phyloP scores from a whole-genome alignment of 2,113 vertebrate genomes.

The Sterna hirundo region DNA sequence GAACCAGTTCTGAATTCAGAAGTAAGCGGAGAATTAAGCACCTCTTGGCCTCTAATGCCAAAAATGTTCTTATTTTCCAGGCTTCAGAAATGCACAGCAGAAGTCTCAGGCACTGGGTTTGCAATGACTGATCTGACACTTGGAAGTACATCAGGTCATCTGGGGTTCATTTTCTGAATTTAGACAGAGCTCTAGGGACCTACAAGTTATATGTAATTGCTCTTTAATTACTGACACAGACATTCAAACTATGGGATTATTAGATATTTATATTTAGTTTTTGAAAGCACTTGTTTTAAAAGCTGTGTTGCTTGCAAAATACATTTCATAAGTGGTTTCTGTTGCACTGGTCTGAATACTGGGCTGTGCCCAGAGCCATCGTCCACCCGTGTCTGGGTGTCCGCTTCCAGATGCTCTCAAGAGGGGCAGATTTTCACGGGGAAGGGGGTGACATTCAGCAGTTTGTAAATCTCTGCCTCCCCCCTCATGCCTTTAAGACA shows the following conservation, averaged over 20 bases:
- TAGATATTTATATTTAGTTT: neutral
- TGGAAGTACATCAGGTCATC: conserved; percentile 25
- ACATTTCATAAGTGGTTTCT: neutral
- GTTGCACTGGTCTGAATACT: neutral
- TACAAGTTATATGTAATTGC: neutral
- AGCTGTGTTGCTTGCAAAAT: neutral
- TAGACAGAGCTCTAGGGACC: conserved; percentile 14
- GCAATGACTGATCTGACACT: conserved; percentile 21
- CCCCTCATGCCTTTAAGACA: neutral
- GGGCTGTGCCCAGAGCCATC: neutral
- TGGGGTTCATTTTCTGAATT: conserved; percentile 27
- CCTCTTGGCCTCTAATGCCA: neutral
- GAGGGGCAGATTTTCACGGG: neutral
- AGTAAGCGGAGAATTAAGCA: neutral
- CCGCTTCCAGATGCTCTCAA: neutral
- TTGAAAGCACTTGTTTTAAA: neutral
- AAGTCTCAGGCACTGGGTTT: neutral
- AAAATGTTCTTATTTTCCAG: neutral
- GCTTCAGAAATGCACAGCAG: neutral
- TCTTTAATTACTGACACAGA: conserved; percentile 46
- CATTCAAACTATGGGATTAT: neutral
- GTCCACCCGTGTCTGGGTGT: neutral
- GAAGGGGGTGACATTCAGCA: neutral
- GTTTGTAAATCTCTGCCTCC: neutral
- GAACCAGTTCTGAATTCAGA: neutral